These are phyloP conservation scores for Rhipidura dahli DNA, from an alignment of 2,113 vertebrate species.

Conservation along the genomic window DNA sequence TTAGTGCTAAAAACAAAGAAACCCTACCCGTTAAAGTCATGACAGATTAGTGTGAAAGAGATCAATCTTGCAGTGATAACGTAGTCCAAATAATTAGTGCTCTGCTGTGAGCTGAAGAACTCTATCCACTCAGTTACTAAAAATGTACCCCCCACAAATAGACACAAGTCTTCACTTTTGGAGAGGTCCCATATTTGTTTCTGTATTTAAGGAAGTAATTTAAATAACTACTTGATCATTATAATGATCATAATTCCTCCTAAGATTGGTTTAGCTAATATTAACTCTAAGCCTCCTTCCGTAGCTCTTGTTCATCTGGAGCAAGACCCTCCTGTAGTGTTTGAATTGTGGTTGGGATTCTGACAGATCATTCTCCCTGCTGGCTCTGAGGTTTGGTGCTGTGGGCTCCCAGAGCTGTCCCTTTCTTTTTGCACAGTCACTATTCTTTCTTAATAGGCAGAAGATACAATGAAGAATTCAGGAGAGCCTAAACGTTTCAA, in stretches of 20 bases:
- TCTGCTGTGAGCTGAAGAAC: background rate
- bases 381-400: background rate
- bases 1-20: background rate
- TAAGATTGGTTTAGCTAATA: background rate
- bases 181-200: background rate
- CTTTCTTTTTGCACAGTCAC: background rate
- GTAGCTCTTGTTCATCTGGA: background rate
- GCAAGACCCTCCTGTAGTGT: background rate
- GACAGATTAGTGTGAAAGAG: conserved; percentile 26
- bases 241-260: background rate
- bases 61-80: background rate
- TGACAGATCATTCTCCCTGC: background rate
- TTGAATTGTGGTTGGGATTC: background rate
- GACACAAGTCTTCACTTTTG: background rate
- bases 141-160: background rate
- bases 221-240: background rate
- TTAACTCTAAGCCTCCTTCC: background rate
- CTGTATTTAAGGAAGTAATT: background rate
- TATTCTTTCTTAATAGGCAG: background rate
- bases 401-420: background rate
- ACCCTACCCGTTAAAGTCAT: background rate
- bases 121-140: background rate
- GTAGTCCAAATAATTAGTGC: background rate
- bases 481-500: background rate
- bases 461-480: background rate